A percentile compares a stretch with the other conserved stretches of the same genome.
These are phyloP conservation scores for Desmodus rotundus DNA, from an alignment of 2,113 vertebrate species.

Conservation along the genomic window DNA sequence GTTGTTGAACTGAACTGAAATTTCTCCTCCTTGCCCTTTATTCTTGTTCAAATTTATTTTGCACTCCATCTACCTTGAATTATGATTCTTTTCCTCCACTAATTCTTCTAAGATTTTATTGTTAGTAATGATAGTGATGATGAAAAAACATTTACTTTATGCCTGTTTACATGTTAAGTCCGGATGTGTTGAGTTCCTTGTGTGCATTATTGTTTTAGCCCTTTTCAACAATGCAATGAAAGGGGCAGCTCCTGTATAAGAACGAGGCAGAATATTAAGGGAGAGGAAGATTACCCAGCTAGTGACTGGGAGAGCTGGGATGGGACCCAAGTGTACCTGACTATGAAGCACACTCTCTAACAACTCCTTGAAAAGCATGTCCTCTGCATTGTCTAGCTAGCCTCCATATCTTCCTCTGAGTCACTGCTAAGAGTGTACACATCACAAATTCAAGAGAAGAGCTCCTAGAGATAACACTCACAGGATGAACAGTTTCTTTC, in stretches of 20 bases:
- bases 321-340: not conserved
- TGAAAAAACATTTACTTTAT: not conserved
- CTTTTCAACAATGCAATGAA: not conserved
- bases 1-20: not conserved
- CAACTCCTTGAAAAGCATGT: not conserved
- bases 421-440: not conserved
- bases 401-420: not conserved
- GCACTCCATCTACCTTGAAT: not conserved
- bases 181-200: not conserved
- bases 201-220: not conserved
- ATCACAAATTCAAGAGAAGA: not conserved
- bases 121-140: not conserved
- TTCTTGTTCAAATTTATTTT: not conserved
- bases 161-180: not conserved
- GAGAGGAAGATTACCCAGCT: not conserved
- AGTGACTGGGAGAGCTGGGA: no score
- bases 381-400: not conserved
- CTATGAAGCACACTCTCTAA: not conserved
- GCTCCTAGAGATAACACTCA: not conserved
- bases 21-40: not conserved
- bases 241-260: not conserved
- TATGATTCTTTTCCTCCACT: not conserved
- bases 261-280: not conserved
- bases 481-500: not conserved
- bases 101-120: not conserved